phyloP scores from a whole-genome alignment of 2,797 vertebrate species.

The Nannoperca obscura region DNA sequence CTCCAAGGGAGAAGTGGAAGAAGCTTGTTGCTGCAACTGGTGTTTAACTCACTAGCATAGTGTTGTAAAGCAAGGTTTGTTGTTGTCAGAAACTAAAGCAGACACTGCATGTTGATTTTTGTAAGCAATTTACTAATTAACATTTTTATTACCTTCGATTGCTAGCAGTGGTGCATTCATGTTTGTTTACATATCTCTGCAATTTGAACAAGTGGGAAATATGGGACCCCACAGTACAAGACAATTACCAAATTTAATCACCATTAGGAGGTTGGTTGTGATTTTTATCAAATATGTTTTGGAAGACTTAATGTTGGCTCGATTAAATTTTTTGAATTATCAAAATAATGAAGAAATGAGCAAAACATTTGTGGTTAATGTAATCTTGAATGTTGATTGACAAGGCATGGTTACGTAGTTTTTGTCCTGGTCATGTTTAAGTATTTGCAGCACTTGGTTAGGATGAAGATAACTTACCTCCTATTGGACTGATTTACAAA shows the following conservation, averaged over 20 bases:
- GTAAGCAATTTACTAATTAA: background rate
- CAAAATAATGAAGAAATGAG: too few species aligned
- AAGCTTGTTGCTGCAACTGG: background rate
- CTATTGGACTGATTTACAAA: background rate
- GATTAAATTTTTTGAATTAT: too few species aligned
- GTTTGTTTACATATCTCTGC: background rate
- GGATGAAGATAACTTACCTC: background rate
- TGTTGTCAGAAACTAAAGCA: background rate
- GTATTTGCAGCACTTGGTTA: background rate
- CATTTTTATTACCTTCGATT: background rate
- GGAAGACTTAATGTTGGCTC: too few species aligned
- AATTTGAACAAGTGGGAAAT: slow-evolving; percentile 19
- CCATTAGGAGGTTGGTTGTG: background rate
- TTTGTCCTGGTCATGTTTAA: background rate
- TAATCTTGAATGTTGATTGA: too few species aligned
- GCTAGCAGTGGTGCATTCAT: background rate
- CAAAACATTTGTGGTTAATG: too few species aligned
- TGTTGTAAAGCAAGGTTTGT: background rate
- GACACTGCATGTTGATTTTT: background rate
- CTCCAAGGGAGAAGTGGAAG: slow-evolving; percentile 8
- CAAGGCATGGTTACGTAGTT: too few species aligned
- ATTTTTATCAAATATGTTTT: background rate
- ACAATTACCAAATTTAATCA: slow-evolving; percentile 21
- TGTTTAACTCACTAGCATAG: background rate
- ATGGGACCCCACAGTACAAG: background rate